A percentile compares a stretch with the other conserved stretches of the same genome.
phyloP scores from a whole-genome alignment of 2,888 invertebrate species.

The Cremastobaeus sp. region DNA sequence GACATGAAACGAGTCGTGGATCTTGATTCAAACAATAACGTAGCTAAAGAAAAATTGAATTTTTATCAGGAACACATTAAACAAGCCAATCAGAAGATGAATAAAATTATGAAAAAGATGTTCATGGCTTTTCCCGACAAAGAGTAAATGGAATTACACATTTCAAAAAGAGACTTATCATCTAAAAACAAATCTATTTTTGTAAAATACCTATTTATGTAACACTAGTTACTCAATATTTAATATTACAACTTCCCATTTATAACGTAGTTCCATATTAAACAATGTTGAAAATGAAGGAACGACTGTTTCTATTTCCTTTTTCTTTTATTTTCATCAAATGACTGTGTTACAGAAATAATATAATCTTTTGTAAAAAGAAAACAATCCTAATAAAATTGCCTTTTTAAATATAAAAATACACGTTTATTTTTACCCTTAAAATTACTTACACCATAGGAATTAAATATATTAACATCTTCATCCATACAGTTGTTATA shows the following conservation, averaged over 20 bases:
- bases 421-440: constrained; percentile 72
- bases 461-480: constrained; percentile 58
- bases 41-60: constrained; percentile 81
- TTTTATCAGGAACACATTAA: constrained; percentile 81
- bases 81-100: constrained; percentile 82
- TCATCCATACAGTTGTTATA: constrained; percentile 57
- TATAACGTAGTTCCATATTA: too few species aligned
- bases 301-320: background rate
- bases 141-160: background rate
- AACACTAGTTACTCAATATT: too few species aligned
- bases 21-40: constrained; percentile 84
- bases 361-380: constrained; percentile 43
- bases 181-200: too few species aligned
- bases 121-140: constrained; percentile 59
- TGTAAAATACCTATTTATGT: too few species aligned
- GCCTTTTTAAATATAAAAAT: constrained; percentile 74
- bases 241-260: too few species aligned
- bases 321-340: constrained; percentile 10
- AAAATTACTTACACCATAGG: constrained; percentile 65
- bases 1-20: constrained; percentile 81
- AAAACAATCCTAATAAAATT: constrained; percentile 61
- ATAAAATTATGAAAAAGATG: constrained; percentile 81
- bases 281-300: background rate
- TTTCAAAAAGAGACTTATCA: too few species aligned
- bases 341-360: constrained; percentile 17